A percentile compares a stretch with the other conserved stretches of the same genome.
These are phyloP conservation scores for Dorcus parallelipipedus DNA, from an alignment of 2,888 invertebrate genomes.

Conservation along the genomic window DNA sequence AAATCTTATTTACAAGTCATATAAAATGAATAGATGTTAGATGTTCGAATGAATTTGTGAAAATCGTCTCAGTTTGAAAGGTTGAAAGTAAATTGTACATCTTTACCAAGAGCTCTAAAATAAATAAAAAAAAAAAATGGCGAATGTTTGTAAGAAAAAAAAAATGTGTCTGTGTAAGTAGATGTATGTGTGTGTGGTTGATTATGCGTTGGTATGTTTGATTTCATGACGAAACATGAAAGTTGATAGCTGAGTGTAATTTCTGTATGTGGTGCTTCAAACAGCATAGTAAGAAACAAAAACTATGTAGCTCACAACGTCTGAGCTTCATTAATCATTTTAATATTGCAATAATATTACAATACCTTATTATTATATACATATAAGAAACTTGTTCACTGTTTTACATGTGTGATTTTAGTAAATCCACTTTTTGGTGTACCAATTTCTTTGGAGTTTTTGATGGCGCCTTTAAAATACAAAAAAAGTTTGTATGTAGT, in stretches of 20 bases:
- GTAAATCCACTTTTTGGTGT: conserved; percentile 14
- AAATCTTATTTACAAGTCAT: conserved; percentile 9
- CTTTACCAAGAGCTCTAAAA: not conserved
- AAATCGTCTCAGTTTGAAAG: not conserved
- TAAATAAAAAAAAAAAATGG: not conserved
- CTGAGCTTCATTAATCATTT: conserved; percentile 12
- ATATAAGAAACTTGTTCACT: conserved; percentile 16
- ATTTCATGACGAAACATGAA: not conserved
- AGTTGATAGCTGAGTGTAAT: not conserved
- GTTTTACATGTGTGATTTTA: conserved; percentile 13
- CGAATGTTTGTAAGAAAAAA: not conserved
- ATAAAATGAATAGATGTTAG: conserved; percentile 4
- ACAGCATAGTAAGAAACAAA: conserved; percentile 5
- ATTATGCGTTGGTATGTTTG: too few species aligned
- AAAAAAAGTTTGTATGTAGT: too few species aligned
- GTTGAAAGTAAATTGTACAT: conserved; percentile 4
- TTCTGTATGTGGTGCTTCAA: conserved; percentile 14
- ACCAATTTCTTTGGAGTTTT: conserved; percentile 6
- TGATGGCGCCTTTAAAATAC: not conserved
- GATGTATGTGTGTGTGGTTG: not conserved
- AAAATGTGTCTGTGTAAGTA: conserved; percentile 2
- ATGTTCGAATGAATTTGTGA: conserved; percentile 4
- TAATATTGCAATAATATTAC: conserved; percentile 16
- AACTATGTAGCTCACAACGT: conserved; percentile 10
- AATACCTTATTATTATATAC: conserved; percentile 6